These are phyloP conservation scores for Synanthedon andrenaeformis DNA, from an alignment of 2,888 invertebrate species.

Conservation along the genomic window DNA sequence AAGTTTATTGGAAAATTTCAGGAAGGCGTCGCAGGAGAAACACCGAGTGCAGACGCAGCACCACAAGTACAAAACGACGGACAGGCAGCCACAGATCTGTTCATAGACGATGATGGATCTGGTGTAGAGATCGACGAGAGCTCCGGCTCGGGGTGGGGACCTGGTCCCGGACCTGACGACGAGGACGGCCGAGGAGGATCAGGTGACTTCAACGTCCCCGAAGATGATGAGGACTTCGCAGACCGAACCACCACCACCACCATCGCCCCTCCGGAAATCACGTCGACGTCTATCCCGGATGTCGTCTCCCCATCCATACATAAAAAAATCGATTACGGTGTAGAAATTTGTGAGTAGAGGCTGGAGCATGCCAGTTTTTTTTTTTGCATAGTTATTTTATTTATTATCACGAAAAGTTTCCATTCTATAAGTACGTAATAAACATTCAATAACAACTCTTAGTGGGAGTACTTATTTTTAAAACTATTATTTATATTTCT, in stretches of 20 bases:
- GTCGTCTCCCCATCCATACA: slow-evolving; percentile 2
- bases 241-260: slow-evolving; percentile 15
- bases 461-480: no score
- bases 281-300: slow-evolving; percentile 9
- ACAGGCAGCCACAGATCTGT: slow-evolving; percentile 72
- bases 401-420: slow-evolving; percentile 16
- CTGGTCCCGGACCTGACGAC: slow-evolving; percentile 80
- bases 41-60: slow-evolving; percentile 37
- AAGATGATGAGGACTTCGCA: slow-evolving; percentile 60
- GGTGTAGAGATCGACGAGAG: slow-evolving; percentile 85
- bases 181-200: slow-evolving; percentile 72
- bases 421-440: not conserved
- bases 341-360: slow-evolving; percentile 66
- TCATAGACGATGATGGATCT: slow-evolving; percentile 82
- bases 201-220: slow-evolving; percentile 41
- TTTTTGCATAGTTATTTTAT: slow-evolving; percentile 40
- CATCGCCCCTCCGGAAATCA: slow-evolving; percentile 9
- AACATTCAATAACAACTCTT: no score
- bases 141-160: slow-evolving; percentile 85
- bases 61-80: slow-evolving; percentile 48
- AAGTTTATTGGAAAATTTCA: slow-evolving; percentile 25
- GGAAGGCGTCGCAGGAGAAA: slow-evolving; percentile 41
- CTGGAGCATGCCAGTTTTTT: slow-evolving; percentile 63
- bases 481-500: no score
- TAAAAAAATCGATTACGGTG: slow-evolving; percentile 24